Conservation (phyloP, 1,140 invertebrate species). For the Bombus terrestris region DNA sequence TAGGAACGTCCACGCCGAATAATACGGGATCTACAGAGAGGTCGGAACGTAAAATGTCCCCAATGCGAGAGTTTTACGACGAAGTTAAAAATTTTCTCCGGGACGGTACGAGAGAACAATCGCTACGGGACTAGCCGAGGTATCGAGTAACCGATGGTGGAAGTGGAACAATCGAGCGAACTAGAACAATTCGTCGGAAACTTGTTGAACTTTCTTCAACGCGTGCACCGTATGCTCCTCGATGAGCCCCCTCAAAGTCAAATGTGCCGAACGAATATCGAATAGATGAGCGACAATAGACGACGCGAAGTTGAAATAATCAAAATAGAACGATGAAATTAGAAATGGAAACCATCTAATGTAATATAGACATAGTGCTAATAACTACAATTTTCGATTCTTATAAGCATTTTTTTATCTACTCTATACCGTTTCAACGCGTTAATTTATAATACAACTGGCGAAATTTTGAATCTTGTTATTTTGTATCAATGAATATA, state of each 20-base stretch:
- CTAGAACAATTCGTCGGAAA: conserved; percentile 61
- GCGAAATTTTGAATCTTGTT: too few relatives aligned
- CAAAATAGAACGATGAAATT: neutral
- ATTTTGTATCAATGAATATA: neutral
- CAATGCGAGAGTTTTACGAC: neutral
- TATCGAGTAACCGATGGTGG: conserved; percentile 31
- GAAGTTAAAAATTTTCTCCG: neutral
- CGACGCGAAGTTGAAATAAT: conserved; percentile 6
- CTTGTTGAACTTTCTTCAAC: conserved; percentile 64
- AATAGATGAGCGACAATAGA: conserved; percentile 23
- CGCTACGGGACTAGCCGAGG: neutral
- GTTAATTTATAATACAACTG: neutral
- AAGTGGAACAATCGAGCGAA: conserved; percentile 40
- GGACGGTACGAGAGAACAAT: neutral
- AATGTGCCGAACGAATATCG: conserved; percentile 21
- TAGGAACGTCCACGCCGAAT: neutral
- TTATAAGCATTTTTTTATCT: neutral
- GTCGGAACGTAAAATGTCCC: neutral
- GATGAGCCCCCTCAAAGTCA: conserved; percentile 41
- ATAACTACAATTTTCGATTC: neutral
- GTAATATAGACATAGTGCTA: neutral
- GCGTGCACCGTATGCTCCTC: conserved; percentile 21
- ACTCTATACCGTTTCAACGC: neutral
- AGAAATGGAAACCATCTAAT: neutral
- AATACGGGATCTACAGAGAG: neutral